Evolutionary conservation across 2,888 invertebrate genomes (phyloP), one percentile per base, ranked within the genome.

Genomic region (Halictus ligatus): DNA sequence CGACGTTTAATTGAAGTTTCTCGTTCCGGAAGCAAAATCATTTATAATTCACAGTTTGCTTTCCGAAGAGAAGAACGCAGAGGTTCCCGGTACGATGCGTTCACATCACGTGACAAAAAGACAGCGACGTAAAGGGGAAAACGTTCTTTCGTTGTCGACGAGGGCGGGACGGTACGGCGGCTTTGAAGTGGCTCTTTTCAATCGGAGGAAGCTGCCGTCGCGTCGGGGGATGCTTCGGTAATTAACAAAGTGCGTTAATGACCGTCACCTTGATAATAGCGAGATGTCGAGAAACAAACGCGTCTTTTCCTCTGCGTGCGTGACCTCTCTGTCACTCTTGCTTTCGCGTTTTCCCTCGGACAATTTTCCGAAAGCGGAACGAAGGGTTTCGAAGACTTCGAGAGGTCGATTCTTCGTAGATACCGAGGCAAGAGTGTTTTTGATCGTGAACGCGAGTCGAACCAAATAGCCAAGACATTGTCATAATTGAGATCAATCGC

Each of bases 161-260:
- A 40, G 76, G 78, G 35, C 8, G 50, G 69, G 64, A 73, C 60
- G 71, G 8, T 54, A 73, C 60, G 71, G 8, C 64, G 6, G 29
- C 67, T 72, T 78, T 77, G 21, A 74, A 74, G 79, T 43, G 35
- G 48, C 25, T 21, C 50, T 12, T 77, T 77, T 50, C 80, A 54
- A 64, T 72, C 25, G 21, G 54, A 72, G 76, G 67, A 48, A 48
- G 48, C 60, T 64, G 6, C 60, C 46, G 35, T 75, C 50, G 50
- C 18, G 18, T 7, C 18, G 35, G 48, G 72, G 58, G 60, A 64
- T 25, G 58, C 76, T 80, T 77, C 78, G 64, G 84, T 81, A 86
- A 91, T 92, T 92, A 92, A 92, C 90, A 89, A 91, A 86, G 90
- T 84, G 85, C 84, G 84, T 81, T 88, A 86, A 86, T 81, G 87